These are phyloP conservation scores for Perizoma affinitatum DNA, from an alignment of 2,888 invertebrate genomes.

Conservation along the genomic window DNA sequence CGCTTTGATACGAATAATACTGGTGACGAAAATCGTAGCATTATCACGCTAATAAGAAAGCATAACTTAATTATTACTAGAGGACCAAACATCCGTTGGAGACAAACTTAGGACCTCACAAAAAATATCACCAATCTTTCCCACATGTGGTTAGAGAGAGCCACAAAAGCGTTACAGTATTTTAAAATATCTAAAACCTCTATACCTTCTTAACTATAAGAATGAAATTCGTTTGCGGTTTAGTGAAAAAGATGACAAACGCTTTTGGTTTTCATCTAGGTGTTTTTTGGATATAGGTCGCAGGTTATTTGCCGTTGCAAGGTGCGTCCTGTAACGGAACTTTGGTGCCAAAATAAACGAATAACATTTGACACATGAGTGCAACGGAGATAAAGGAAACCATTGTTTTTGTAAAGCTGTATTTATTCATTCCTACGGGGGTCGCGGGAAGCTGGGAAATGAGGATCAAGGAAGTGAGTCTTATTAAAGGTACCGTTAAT, in stretches of 20 bases:
- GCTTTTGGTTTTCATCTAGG: constrained; percentile 16
- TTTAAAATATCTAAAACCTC: background rate
- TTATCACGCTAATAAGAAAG: constrained; percentile 58
- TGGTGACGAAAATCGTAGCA: too few species aligned
- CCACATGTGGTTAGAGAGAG: constrained; percentile 49
- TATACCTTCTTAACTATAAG: constrained; percentile 2
- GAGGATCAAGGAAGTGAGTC: constrained; percentile 16
- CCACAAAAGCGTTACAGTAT: constrained; percentile 4
- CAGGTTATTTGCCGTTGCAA: constrained; percentile 82
- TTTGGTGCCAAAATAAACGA: constrained; percentile 74
- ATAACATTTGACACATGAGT: constrained; percentile 62
- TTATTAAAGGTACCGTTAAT: constrained; percentile 9
- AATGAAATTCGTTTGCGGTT: constrained; percentile 3
- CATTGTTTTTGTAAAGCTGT: constrained; percentile 68
- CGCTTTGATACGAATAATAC: too few species aligned
- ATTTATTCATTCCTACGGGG: constrained; percentile 35
- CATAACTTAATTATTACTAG: constrained; percentile 72
- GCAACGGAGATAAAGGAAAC: constrained; percentile 67
- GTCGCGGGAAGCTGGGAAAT: constrained; percentile 21
- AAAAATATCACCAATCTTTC: constrained; percentile 72
- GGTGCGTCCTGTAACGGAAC: constrained; percentile 79
- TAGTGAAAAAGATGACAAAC: constrained; percentile 4
- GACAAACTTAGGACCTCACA: constrained; percentile 61
- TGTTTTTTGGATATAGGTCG: constrained; percentile 62
- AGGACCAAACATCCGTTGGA: constrained; percentile 75